These are phyloP conservation scores for Lobophora halterata DNA, from an alignment of 2,888 invertebrate genomes.

Conservation along the genomic window DNA sequence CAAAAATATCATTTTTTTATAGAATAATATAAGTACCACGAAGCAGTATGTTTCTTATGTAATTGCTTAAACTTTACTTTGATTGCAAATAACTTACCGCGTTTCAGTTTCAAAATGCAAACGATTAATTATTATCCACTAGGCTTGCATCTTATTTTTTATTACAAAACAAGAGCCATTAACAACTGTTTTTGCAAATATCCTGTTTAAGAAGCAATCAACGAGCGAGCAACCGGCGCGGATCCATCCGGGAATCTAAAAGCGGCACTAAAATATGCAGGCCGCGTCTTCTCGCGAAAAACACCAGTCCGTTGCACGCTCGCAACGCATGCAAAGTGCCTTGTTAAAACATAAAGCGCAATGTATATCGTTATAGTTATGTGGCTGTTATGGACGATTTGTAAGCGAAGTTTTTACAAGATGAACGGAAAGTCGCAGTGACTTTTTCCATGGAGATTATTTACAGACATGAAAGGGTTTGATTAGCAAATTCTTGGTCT, in stretches of 20 bases:
- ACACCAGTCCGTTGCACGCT: slow-evolving; percentile 34
- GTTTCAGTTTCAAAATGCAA: too few species aligned
- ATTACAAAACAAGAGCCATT: slow-evolving; percentile 4
- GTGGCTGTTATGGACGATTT: slow-evolving; percentile 26
- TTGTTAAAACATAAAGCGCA: slow-evolving; percentile 29
- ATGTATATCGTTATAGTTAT: slow-evolving; percentile 27
- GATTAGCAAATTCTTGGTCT: slow-evolving; percentile 6
- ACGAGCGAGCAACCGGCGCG: slow-evolving; percentile 17
- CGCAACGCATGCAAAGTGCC: slow-evolving; percentile 35
- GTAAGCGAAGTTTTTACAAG: slow-evolving; percentile 14
- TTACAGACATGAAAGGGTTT: slow-evolving; percentile 1
- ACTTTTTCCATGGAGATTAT: too few species aligned
- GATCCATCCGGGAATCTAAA: slow-evolving; percentile 16
- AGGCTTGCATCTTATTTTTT: too few species aligned
- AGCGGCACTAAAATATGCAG: slow-evolving; percentile 42
- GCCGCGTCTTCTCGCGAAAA: slow-evolving; percentile 42
- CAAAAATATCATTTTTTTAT: too few species aligned
- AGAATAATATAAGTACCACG: too few species aligned
- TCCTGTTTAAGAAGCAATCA: slow-evolving; percentile 21
- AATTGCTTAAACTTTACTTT: too few species aligned
- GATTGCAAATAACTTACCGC: too few species aligned
- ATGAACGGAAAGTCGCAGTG: slow-evolving; percentile 2
- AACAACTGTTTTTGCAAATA: slow-evolving; percentile 9
- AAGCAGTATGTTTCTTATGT: too few species aligned
- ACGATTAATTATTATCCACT: too few species aligned